Evolutionary conservation across 1,140 invertebrate species (phyloP).

Genomic region (Heliothis subflexa): DNA sequence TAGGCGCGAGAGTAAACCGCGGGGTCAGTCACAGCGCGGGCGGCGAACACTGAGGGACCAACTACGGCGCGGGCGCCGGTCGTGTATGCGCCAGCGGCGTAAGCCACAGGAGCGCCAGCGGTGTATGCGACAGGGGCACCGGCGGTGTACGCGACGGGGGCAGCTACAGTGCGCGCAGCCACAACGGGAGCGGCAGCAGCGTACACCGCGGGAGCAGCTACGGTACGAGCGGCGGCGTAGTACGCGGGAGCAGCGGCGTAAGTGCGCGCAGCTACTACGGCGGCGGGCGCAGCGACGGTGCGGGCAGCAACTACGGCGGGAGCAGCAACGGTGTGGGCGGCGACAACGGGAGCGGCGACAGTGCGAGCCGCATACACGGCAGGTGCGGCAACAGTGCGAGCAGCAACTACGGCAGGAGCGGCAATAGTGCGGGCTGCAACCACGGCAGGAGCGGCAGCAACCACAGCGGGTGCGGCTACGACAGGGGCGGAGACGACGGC

Average conservation of each 20-base stretch:
- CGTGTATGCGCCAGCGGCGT: conserved; percentile 47
- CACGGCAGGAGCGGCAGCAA: conserved; percentile 52
- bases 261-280: background rate
- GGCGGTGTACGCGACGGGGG: conserved; percentile 53
- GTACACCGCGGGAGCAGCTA: conserved; percentile 43
- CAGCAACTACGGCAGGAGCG: conserved; percentile 49
- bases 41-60: conserved; percentile 38
- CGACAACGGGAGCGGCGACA: conserved; percentile 35
- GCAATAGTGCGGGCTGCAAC: conserved; percentile 50
- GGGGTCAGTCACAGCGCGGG: conserved; percentile 46
- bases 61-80: conserved; percentile 31
- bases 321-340: conserved; percentile 47
- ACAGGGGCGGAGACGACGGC: conserved; percentile 57
- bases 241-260: conserved; percentile 46
- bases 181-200: conserved; percentile 43
- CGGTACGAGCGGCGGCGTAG: conserved; percentile 37
- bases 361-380: conserved; percentile 41
- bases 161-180: conserved; percentile 52
- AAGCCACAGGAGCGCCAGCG: conserved; percentile 39
- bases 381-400: conserved; percentile 51
- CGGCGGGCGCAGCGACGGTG: conserved; percentile 51
- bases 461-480: conserved; percentile 43
- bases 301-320: conserved; percentile 53
- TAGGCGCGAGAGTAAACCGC: conserved; percentile 51
- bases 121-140: conserved; percentile 39